A percentile compares a stretch with the other conserved stretches of the same genome.
Evolutionary conservation across 2,797 vertebrate species (phyloP).

Genomic region (Sebastes matsubarae): DNA sequence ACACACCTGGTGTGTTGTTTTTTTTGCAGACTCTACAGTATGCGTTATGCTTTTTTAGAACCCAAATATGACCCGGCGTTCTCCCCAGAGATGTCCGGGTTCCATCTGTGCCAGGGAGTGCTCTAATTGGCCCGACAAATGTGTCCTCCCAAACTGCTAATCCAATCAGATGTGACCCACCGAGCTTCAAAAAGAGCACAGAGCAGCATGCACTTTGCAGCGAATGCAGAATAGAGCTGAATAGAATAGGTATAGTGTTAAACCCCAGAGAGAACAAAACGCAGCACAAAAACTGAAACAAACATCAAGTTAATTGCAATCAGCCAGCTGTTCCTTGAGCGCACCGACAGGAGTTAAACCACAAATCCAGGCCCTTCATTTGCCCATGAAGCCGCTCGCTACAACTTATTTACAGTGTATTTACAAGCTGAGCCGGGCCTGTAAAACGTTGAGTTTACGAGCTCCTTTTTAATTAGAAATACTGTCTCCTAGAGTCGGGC

Average conservation of each 20-base stretch:
- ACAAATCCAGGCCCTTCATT: slow-evolving; percentile 59
- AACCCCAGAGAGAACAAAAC: slow-evolving; percentile 1
- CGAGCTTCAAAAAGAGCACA: slow-evolving; percentile 41
- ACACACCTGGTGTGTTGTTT: slow-evolving; percentile 70
- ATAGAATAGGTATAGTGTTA: background rate
- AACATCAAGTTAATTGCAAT: slow-evolving; percentile 33
- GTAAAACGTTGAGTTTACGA: slow-evolving; percentile 86
- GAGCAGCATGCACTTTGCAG: background rate
- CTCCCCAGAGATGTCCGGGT: slow-evolving; percentile 60
- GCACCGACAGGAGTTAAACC: slow-evolving; percentile 60
- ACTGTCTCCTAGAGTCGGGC: slow-evolving; percentile 80
- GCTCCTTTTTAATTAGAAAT: slow-evolving; percentile 90
- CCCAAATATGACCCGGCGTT: slow-evolving; percentile 54
- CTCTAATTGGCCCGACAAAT: slow-evolving; percentile 78
- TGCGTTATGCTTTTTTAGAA: slow-evolving; percentile 59
- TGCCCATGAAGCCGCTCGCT: slow-evolving; percentile 70
- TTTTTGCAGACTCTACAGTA: slow-evolving; percentile 62
- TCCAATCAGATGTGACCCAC: slow-evolving; percentile 71
- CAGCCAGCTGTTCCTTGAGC: slow-evolving; percentile 30
- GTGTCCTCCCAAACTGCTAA: slow-evolving; percentile 68
- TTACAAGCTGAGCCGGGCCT: slow-evolving; percentile 81
- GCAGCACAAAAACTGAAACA: background rate
- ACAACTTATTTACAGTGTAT: slow-evolving; percentile 82
- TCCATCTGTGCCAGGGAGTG: slow-evolving; percentile 77
- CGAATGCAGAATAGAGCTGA: background rate